Conservation (phyloP, 2,797 vertebrate species). For the Lepilemur ruficaudatus region DNA sequence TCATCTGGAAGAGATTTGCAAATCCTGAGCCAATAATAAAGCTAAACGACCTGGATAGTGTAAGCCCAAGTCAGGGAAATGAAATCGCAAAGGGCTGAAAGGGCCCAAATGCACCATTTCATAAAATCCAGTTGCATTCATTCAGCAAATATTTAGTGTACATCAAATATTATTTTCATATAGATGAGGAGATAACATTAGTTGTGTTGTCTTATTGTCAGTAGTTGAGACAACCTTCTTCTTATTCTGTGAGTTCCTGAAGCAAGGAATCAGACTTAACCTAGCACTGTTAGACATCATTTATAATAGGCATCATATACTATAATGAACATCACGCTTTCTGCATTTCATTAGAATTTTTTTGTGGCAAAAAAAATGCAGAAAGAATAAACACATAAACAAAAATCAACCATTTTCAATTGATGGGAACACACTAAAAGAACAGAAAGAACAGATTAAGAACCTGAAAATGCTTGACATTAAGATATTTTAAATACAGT, state of each 20-base stretch:
- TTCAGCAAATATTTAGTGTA: not conserved
- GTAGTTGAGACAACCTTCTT: not conserved
- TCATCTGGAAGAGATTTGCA: constrained; percentile 45
- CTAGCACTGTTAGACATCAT: not conserved
- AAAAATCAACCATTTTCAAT: not conserved
- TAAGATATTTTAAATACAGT: not conserved
- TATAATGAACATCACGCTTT: not conserved
- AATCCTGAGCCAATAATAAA: constrained; percentile 39
- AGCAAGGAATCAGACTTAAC: not conserved
- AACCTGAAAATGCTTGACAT: not conserved
- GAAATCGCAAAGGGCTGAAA: not conserved
- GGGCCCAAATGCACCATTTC: not conserved
- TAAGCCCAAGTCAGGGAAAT: not conserved
- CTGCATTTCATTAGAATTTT: not conserved
- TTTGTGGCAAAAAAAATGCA: not conserved
- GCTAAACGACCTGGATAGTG: not conserved
- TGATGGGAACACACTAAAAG: not conserved
- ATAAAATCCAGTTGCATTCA: not conserved
- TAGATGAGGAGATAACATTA: not conserved
- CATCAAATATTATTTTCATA: not conserved
- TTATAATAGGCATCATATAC: not conserved
- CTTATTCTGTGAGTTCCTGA: not conserved
- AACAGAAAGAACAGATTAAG: not conserved
- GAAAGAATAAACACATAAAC: not conserved
- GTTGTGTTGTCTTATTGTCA: not conserved